Base-by-base conservation (phyloP, 2,113 vertebrate species). In the Sphyrna mokarran region DNA sequence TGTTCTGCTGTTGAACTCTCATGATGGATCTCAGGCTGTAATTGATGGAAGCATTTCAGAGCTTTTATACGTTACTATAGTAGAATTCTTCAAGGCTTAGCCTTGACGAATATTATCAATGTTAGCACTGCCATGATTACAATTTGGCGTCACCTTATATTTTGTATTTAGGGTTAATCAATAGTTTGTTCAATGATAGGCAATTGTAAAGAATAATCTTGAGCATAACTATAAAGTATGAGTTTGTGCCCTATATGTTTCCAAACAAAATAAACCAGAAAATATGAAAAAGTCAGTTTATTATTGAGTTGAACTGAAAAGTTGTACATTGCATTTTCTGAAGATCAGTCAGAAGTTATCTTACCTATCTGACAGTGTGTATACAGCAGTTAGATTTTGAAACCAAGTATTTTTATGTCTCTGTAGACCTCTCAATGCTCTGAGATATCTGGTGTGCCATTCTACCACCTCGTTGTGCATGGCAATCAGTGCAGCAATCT, bases 351-450 rank as follows among this genome's bases (percentile, higher is more conserved):
- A 94, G 68, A 72, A 26, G 89, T 70, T 94, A 26, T 48, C 37
- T 72, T 14, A 13, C 63, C 70, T 37, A 43, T 94, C 93, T 94
- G 66, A 23, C 68, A 48, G 7, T 48, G 37, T 70, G 93, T 48
- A 14, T 40, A 18, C 16, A 14, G 68, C 68, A 94, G 26, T 26
- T 94, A 68, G 18, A 40, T 94, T 70, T 94, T 94, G 66, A 94
- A 40, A 94, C n/a, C 29, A 40, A 94, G 68, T 94, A 70, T 26
- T 94, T 94, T 94, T 40, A 66, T 66, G 69, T 94, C 10, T 94
- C 23, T 29, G 22, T 70, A 94, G 26, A 29, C 26, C 22, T 8
- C 11, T 48, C 37, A 29, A 54, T 4, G 5, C 48, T 54, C 48
- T 54, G 48, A 54, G 48, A 54, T 54, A 54, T 54, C 48, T 54